These are phyloP conservation scores for Charadrius vociferus DNA, from an alignment of 2,113 vertebrate species.

Conservation along the genomic window DNA sequence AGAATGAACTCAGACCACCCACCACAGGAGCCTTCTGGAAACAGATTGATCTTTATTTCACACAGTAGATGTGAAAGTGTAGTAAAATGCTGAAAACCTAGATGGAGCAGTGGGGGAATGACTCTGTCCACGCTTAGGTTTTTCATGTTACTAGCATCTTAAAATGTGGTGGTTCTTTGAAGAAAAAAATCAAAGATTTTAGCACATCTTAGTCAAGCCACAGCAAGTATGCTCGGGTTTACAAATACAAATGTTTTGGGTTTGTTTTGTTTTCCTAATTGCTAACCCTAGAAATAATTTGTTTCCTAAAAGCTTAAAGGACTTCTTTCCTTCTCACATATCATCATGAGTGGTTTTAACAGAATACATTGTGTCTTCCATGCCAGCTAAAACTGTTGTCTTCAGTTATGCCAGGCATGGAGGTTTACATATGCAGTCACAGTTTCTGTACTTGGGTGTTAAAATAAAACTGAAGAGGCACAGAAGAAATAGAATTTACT, in stretches of 20 bases:
- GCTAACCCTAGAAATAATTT: background rate
- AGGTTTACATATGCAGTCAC: background rate
- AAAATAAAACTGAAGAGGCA: background rate
- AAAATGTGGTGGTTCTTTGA: background rate
- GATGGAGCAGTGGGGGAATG: background rate
- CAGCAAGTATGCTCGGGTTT: background rate
- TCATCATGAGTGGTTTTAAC: background rate
- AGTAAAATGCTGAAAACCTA: background rate
- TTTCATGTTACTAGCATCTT: background rate
- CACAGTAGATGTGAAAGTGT: background rate
- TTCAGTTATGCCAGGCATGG: background rate
- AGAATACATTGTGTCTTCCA: background rate
- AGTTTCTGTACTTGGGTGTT: background rate
- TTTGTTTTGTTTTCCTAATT: constrained; percentile 24
- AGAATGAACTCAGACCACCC: constrained; percentile 60
- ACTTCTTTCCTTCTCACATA: background rate
- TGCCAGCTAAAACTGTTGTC: background rate
- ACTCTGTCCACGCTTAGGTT: background rate
- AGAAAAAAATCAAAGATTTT: background rate
- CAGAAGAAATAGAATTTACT: background rate
- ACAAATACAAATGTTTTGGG: background rate
- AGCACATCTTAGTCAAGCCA: background rate
- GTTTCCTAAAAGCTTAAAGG: background rate
- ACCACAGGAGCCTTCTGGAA: constrained; percentile 57
- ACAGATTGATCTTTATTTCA: constrained; percentile 45